Evolutionary conservation across 2,888 invertebrate species (phyloP).

Genomic region (Caenorhabditis drosophilae): DNA sequence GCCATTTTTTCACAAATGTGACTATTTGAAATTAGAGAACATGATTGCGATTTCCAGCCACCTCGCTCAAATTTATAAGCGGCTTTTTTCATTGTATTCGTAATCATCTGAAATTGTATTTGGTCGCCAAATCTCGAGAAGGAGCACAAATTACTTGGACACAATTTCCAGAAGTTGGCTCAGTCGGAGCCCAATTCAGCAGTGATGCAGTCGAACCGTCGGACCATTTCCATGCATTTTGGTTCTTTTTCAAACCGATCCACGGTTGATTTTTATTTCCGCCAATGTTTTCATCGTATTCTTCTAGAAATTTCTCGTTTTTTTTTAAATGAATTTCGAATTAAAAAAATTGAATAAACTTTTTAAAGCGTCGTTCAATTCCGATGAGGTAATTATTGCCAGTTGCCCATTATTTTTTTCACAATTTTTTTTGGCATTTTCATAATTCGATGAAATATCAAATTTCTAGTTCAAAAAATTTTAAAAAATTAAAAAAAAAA

Average conservation of each 20-base stretch:
- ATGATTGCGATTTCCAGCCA: slow-evolving; percentile 24
- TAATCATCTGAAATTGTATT: too few relatives aligned
- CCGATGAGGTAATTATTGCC: slow-evolving; percentile 4
- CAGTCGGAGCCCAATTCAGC: slow-evolving; percentile 24
- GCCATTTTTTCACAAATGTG: slow-evolving; percentile 24
- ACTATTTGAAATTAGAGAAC: slow-evolving; percentile 9
- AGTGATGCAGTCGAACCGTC: slow-evolving; percentile 6
- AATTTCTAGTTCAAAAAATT: slow-evolving; percentile 5
- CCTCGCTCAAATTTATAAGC: slow-evolving; percentile 23
- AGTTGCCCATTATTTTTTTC: slow-evolving; percentile 8
- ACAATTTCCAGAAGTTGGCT: slow-evolving; percentile 13
- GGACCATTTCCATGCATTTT: slow-evolving; percentile 15
- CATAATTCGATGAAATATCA: neutral
- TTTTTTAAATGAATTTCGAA: neutral
- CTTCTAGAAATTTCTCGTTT: slow-evolving; percentile 11
- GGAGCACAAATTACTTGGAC: too few relatives aligned
- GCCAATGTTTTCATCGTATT: slow-evolving; percentile 12
- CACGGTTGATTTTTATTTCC: slow-evolving; percentile 19
- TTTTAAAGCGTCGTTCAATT: slow-evolving; percentile 24
- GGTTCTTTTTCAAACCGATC: slow-evolving; percentile 16
- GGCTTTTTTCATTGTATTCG: slow-evolving; percentile 11
- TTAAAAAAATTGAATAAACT: slow-evolving; percentile 3
- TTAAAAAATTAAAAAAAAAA: neutral
- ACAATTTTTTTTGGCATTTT: slow-evolving; percentile 8
- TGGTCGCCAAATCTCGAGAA: too few relatives aligned